Evolutionary conservation across 2,888 invertebrate species (phyloP).

Genomic region (Mythimna lalbum): DNA sequence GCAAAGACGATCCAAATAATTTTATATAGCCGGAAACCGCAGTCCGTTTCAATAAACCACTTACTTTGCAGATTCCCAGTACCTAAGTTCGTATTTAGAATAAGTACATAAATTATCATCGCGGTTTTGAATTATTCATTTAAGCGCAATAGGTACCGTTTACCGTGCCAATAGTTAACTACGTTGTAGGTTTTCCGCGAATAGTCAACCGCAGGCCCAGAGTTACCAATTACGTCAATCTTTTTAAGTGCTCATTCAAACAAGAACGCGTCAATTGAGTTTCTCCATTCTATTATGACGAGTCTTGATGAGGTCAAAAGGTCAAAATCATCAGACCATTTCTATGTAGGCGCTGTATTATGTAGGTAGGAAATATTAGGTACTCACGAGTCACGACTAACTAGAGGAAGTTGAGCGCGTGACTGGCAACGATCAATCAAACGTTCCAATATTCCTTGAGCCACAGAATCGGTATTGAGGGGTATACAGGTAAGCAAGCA

Average conservation of each 20-base stretch:
- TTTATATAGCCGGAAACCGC: slow-evolving; percentile 25
- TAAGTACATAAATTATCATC: slow-evolving; percentile 58
- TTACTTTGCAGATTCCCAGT: slow-evolving; percentile 63
- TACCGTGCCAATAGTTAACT: slow-evolving; percentile 66
- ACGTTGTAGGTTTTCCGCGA: slow-evolving; percentile 70
- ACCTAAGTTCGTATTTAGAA: slow-evolving; percentile 63
- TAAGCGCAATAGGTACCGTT: slow-evolving; percentile 70
- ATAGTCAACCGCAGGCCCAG: slow-evolving; percentile 61
- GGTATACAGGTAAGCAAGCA: slow-evolving; percentile 40
- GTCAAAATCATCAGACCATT: slow-evolving; percentile 72
- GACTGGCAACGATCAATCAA: slow-evolving; percentile 72
- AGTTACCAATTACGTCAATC: slow-evolving; percentile 63
- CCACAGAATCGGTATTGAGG: slow-evolving; percentile 57
- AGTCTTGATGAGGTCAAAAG: slow-evolving; percentile 71
- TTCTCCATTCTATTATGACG: slow-evolving; percentile 62
- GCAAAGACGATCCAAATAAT: slow-evolving; percentile 38
- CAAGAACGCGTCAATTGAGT: slow-evolving; percentile 65
- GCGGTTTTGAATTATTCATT: slow-evolving; percentile 77
- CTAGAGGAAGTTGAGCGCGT: slow-evolving; percentile 66
- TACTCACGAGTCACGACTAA: slow-evolving; percentile 23
- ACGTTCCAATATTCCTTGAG: slow-evolving; percentile 64
- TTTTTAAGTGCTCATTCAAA: slow-evolving; percentile 60
- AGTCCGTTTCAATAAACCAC: slow-evolving; percentile 53
- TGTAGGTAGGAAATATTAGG: slow-evolving; percentile 24
- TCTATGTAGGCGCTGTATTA: slow-evolving; percentile 39